Evolutionary conservation across 2,888 invertebrate species (phyloP).

Genomic region (Callimorpha dominula): DNA sequence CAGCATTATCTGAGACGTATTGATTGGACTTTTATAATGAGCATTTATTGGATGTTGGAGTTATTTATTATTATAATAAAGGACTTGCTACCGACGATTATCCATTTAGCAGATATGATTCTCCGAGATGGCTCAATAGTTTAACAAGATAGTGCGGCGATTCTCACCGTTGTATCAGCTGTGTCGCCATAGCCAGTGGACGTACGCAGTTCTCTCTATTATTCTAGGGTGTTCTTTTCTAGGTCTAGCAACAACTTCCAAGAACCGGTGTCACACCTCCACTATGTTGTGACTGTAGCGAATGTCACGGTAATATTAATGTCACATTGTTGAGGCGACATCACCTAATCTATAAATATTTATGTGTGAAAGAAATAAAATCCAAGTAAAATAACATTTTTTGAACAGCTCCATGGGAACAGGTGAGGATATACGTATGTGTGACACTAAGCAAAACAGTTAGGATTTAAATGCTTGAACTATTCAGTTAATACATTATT

Average conservation of each 20-base stretch:
- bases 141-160: constrained; percentile 63
- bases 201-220: constrained; percentile 68
- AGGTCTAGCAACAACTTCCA: constrained; percentile 79
- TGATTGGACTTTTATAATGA: constrained; percentile 84
- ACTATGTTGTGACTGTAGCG: constrained; percentile 79
- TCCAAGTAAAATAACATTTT: constrained; percentile 84
- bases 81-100: constrained; percentile 74
- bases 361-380: constrained; percentile 83
- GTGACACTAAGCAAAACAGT: constrained; percentile 72
- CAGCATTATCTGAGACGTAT: constrained; percentile 83
- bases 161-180: constrained; percentile 60
- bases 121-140: constrained; percentile 67
- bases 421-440: constrained; percentile 84
- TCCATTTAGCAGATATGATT: constrained; percentile 78
- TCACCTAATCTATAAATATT: constrained; percentile 83
- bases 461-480: constrained; percentile 67
- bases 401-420: constrained; percentile 85
- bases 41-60: constrained; percentile 82
- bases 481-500: constrained; percentile 64
- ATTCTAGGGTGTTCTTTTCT: constrained; percentile 87
- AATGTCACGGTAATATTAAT: constrained; percentile 81
- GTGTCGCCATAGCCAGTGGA: constrained; percentile 56
- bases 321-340: constrained; percentile 82
- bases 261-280: constrained; percentile 73
- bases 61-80: constrained; percentile 78